Percentiles rank a stretch among this genome's conserved stretches.
Conservation (phyloP, 2,113 vertebrate genomes). For the Neofelis nebulosa region DNA sequence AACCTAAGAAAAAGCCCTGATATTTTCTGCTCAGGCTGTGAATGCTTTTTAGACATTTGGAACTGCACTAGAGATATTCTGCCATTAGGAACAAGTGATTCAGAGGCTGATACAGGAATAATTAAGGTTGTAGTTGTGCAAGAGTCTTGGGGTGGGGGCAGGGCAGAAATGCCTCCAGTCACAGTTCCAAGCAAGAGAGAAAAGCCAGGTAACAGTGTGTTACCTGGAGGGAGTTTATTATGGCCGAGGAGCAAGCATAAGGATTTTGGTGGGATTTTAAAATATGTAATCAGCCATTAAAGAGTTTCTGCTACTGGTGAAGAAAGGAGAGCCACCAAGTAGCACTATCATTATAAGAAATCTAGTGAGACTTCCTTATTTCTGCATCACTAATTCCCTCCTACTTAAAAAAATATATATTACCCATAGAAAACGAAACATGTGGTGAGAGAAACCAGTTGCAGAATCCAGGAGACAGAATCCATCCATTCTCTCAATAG, state of each 20-base stretch:
- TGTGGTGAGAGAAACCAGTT: background rate
- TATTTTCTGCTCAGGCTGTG: slow-evolving; percentile 74
- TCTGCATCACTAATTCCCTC: background rate
- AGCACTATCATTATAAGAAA: background rate
- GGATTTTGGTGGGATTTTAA: background rate
- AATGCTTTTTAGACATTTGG: slow-evolving; percentile 80
- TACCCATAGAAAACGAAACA: background rate
- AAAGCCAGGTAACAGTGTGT: background rate
- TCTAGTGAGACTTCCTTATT: background rate
- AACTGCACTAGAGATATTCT: slow-evolving; percentile 73
- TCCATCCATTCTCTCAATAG: background rate
- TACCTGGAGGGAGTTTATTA: background rate
- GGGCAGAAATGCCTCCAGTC: background rate
- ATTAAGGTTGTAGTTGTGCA: background rate
- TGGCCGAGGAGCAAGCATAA: background rate
- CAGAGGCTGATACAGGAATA: slow-evolving; percentile 76
- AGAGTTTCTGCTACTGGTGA: background rate
- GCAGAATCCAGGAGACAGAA: background rate
- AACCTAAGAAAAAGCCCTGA: slow-evolving; percentile 78
- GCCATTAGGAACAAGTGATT: slow-evolving; percentile 74
- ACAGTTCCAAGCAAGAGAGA: background rate
- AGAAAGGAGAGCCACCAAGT: background rate
- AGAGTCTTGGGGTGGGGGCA: background rate
- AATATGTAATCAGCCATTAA: background rate
- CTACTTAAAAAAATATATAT: background rate